Conservation (phyloP, 2,113 vertebrate genomes). For the Cavia porcellus region DNA sequence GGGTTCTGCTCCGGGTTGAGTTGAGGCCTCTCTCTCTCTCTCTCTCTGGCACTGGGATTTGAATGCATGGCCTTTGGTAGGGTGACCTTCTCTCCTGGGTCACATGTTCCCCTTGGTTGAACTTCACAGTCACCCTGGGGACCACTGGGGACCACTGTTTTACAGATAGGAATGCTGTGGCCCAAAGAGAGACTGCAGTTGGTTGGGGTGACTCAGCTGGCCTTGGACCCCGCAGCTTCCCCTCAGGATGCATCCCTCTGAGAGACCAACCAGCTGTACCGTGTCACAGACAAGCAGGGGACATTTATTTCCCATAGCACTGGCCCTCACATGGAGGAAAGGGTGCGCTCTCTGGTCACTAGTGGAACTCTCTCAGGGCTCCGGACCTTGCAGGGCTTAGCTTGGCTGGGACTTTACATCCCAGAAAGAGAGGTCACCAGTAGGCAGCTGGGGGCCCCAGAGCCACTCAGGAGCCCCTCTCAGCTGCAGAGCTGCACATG, state of each 20-base stretch:
- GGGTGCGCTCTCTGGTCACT: not conserved
- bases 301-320: conserved; percentile 58
- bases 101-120: too few species aligned
- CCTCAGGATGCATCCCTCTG: not conserved
- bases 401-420: not conserved
- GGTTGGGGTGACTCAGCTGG: not conserved
- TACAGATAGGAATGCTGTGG: not conserved
- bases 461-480: conserved; percentile 7
- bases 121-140: not conserved
- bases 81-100: not conserved
- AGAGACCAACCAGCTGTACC: not conserved
- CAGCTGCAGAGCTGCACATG: not conserved
- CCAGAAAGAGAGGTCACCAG: not conserved
- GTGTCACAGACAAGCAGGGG: not conserved
- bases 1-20: too few species aligned
- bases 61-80: not conserved
- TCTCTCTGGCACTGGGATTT: not conserved
- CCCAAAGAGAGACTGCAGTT: not conserved
- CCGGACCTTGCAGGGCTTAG: not conserved
- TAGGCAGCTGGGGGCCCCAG: not conserved
- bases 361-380: not conserved
- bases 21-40: too few species aligned
- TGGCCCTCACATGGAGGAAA: not conserved
- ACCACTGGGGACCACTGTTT: too few species aligned
- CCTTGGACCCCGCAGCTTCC: too few species aligned